A percentile compares a stretch with the other conserved stretches of the same genome.
phyloP scores from a whole-genome alignment of 2,797 vertebrate species.

The Heteromormyrus szaboi region DNA sequence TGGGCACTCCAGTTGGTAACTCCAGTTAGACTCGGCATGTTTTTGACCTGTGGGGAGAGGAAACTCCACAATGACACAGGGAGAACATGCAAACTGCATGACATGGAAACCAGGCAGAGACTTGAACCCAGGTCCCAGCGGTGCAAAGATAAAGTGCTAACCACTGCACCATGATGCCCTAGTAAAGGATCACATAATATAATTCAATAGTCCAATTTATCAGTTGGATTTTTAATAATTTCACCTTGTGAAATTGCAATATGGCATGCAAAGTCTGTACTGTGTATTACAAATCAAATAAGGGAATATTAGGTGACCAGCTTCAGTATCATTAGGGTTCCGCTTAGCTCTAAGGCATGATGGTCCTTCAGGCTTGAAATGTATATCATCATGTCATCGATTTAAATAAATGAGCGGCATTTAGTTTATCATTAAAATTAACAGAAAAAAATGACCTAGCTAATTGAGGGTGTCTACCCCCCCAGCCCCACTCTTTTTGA shows the following conservation, averaged over 20 bases:
- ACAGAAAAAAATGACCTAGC: not conserved
- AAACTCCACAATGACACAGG: not conserved
- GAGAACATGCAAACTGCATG: not conserved
- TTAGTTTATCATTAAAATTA: conserved; percentile 3
- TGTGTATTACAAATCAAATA: not conserved
- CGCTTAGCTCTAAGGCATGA: not conserved
- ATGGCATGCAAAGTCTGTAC: not conserved
- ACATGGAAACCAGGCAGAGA: not conserved
- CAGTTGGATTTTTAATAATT: not conserved
- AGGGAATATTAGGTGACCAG: not conserved
- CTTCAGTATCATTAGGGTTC: not conserved
- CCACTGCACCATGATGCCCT: not conserved
- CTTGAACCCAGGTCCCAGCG: not conserved
- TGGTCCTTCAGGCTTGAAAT: conserved; percentile 3
- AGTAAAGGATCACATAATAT: not conserved
- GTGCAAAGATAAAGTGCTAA: not conserved
- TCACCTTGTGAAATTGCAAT: not conserved
- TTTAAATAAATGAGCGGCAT: conserved; percentile 1
- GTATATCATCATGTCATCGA: not conserved
- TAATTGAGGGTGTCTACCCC: not conserved
- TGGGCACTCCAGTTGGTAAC: too few relatives aligned
- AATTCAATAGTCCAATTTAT: not conserved
- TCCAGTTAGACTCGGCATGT: too few relatives aligned
- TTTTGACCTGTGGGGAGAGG: not conserved
- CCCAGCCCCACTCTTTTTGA: not conserved